These are phyloP conservation scores for Gonatopus flavifemur DNA, from an alignment of 1,140 invertebrate species.

Conservation along the genomic window DNA sequence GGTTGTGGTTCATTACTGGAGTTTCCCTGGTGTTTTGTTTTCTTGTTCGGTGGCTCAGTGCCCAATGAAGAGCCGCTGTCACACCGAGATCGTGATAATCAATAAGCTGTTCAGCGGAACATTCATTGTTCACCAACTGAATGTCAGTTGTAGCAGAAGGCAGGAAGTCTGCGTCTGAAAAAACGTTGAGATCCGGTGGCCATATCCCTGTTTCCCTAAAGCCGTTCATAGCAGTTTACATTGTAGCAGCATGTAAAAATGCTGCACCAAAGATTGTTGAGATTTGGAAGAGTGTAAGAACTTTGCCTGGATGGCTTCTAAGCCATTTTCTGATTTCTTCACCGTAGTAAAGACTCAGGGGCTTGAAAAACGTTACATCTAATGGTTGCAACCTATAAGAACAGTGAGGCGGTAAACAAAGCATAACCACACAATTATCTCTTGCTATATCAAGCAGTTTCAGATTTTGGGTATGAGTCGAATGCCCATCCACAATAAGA, in stretches of 20 bases:
- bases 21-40: too few relatives aligned
- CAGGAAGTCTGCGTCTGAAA: too few relatives aligned
- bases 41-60: too few relatives aligned
- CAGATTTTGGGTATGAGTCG: slow-evolving; percentile 45
- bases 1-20: too few relatives aligned
- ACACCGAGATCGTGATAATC: too few relatives aligned
- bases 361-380: too few relatives aligned
- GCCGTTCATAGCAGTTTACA: slow-evolving; percentile 34
- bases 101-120: too few relatives aligned
- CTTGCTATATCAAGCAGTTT: slow-evolving; percentile 39
- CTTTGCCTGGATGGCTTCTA: slow-evolving; percentile 27
- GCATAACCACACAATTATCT: slow-evolving; percentile 40
- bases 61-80: too few relatives aligned
- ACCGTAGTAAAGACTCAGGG: slow-evolving; percentile 42
- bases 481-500: slow-evolving; percentile 48
- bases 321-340: slow-evolving; percentile 39
- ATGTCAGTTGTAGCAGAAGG: too few relatives aligned
- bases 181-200: slow-evolving; percentile 33
- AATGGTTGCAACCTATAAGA: too few relatives aligned
- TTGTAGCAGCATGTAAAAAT: slow-evolving; percentile 38
- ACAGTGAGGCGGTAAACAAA: too few relatives aligned
- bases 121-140: too few relatives aligned
- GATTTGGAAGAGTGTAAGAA: slow-evolving; percentile 35
- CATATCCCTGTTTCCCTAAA: slow-evolving; percentile 40
- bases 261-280: slow-evolving; percentile 32